Evolutionary conservation across 2,113 vertebrate species (phyloP), one percentile per base, ranked within the genome.

Genomic region (Protobothrops mucrosquamatus): DNA sequence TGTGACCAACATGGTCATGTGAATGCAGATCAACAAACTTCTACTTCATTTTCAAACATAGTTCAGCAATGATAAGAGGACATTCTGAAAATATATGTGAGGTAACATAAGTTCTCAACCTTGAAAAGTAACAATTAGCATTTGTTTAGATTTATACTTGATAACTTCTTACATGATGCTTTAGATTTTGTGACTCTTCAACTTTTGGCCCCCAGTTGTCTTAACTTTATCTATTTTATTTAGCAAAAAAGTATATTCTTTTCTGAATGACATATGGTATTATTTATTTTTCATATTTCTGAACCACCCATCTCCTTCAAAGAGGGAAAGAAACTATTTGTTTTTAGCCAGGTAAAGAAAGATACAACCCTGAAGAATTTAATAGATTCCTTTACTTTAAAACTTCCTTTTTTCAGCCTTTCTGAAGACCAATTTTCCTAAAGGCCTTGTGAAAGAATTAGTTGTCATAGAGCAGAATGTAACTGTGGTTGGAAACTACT

Each of bases 341-440:
- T 93, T 34, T 43, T 96, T 54, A 94, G 24, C 85, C 94, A 91
- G 90, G n/a, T 95, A 74, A 87, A 92, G 39, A 85, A 95, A 89
- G 39, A 23, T 95, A 90, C 87, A 95, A 97, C 94, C 39, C 91
- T 95, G 86, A 24, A 94, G 92, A 85, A 43, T 39, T 86, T 81
- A 74, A 61, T 81, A 46, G 14, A 90, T 18, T 4, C 92, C 56
- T 90, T 95, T 34, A 89, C 74, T 89, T 2, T 20, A 85, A 56
- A 20, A 29, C 48, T 57, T 56, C 87, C 34, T n/a, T 85, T 52
- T 43, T 6, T 29, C 15, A 57, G 34, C 2, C 5, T 14, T 57
- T 43, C 39, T 22, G 39, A 43, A 20, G 15, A 48, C 14, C 15
- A 34, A 48, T 57, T 52, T 92, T 46, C 51, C 11, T 64, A 24